Evolutionary conservation across 2,797 vertebrate species (phyloP), one percentile per base, ranked within the genome.

Genomic region (Paedocypris micromegethes): DNA sequence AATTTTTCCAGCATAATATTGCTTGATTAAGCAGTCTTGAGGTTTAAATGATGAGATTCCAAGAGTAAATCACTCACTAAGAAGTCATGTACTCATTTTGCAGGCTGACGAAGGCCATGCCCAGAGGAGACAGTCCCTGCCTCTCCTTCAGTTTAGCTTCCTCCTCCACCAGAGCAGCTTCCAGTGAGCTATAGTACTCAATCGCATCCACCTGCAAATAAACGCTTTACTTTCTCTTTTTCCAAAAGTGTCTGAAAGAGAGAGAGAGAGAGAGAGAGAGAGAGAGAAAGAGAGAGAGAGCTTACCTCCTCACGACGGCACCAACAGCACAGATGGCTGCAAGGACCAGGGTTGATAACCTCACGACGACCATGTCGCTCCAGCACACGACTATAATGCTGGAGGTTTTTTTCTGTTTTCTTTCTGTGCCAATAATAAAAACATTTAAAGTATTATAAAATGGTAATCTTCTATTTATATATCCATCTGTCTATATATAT

Each of bases 31-130:
- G 5, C 38, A 49, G 48, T 42, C 7, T 23, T 23, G 23, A 23
- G 23, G 23, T 23, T 23, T 23, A 23, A 23, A 23, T 23, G 23
- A 23, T 23, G 23, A 23, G 4, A 52, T 5, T 54, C 44, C 4
- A 45, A 53, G 8, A 2, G 8, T 42, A 5, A 45, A 43, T 52
- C 60, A 91, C 96, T 93, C 82, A 99, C 97, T 83, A 87, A 55
- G 90, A 90, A 66, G 96, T 93, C 94, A 94, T 98, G 43, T 88
- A 88, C 67, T 93, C 92, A 2, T 89, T 93, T 80, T 92, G 88
- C 75, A 99, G 86, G 4, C 94, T 96, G 79, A 98, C 88, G 3
- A 97, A 99, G 66, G 93, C 97, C 74, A 99, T 91, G 75, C 96
- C 95, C 73, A 99, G 83, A 0, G 93, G 87, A 58, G 78, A 82